Evolutionary conservation across 2,113 vertebrate genomes (phyloP), one percentile per base, ranked within the genome.

Genomic region (Aegithalos caudatus): DNA sequence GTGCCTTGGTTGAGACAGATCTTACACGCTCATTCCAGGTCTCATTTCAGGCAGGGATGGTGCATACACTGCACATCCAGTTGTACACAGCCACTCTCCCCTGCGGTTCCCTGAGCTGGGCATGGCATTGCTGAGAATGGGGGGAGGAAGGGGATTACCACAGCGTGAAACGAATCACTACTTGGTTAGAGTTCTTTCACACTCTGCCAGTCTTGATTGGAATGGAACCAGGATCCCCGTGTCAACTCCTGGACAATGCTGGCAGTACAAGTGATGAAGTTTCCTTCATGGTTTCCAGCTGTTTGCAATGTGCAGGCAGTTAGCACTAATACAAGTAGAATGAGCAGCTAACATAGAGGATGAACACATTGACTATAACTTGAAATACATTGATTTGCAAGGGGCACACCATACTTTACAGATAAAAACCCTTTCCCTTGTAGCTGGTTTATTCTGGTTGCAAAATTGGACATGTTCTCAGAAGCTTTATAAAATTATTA

Each of bases 151-250:
- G 24, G 27, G 3, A 6, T 28, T 42, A 5, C 51, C 27, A 1
- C 8, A 42, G 54, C 38, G 27, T 61, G 21, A 38, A 53, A 20
- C 0, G 1, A 80, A 22, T 31, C 28, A 13, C 40, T 1, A 0
- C 35, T 22, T 31, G 22, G 1, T 35, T 16, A 38, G 13, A 48
- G 40, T 23, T 44, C 33, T 14, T 21, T n/a, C 40, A 45, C 28
- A 31, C 42, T 62, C 14, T 20, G 12, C 21, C 57, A 44, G 21
- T 10, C 14, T 0, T 18, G 37, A 25, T 0, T 47, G 78, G 6
- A 48, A 9, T 10, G 22, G 86, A 42, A 28, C 8, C 51, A 22
- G 72, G 51, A 57, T 4, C 31, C 7, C 2, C 1, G 6, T 38
- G 22, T 27, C 8, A 40, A 4, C 40, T 69, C 60, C 81, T 42